Base-by-base conservation (phyloP, 2,888 invertebrate species). In the Dromius quadrimaculatus region DNA sequence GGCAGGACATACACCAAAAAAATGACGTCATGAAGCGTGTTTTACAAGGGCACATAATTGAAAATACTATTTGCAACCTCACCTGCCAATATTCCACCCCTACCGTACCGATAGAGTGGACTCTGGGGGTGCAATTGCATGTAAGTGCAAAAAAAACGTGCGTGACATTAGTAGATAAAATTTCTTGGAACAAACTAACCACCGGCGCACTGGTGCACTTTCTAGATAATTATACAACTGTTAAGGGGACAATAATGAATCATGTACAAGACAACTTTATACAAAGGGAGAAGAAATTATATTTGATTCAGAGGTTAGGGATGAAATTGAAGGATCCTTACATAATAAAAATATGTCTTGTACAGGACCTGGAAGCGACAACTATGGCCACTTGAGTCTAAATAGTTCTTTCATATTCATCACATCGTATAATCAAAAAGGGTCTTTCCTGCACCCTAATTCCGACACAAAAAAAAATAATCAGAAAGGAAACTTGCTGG, bases 61-160 rank as follows among this genome's bases (percentile, higher is more conserved):
- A 54, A 54, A 54, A 54, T 15, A 23, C 23, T 28, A 54, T 54
- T 54, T 28, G 50, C 50, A 54, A 54, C 13, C 15, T 28, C 50
- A 54, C 50, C 50, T 54, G 50, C 28, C 50, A 23, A 54, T 54
- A 54, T 13, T 23, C 28, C 28, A 54, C 28, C 15, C 50, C 50
- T 15, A 5, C 23, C 5, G 5, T 15, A 8, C 2, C 50, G 4
- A 3, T n/a, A n/a, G n/a, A n/a, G n/a, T 28, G 28, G 8, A 28
- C 28, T 8, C 28, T 28, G 28, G 28, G 28, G 28, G 28, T 28
- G 28, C 28, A 28, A 28, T 4, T 41, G 41, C 41, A 41, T 41
- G 41, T 41, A 41, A 3, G 9, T 15, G 41, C 41, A 41, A 41
- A 41, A 41, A 41, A 41, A 15, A 41, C n/a, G 41, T 41, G 41